Evolutionary conservation across 2,888 invertebrate genomes (phyloP).

Genomic region (Pristionchus maxplancki): DNA sequence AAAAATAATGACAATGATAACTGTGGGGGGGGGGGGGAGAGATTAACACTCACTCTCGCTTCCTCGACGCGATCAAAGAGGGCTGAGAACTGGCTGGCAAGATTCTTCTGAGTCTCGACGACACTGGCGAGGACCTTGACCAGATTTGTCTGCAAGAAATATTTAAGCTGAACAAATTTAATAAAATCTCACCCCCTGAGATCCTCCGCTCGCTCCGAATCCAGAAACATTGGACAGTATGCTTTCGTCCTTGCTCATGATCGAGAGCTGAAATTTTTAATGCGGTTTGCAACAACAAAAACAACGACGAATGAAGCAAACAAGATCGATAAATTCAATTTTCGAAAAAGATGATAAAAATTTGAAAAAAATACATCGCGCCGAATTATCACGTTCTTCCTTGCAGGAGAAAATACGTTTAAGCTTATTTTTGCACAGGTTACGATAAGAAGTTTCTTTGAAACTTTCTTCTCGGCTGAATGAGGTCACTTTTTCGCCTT

Average conservation of each 20-base stretch:
- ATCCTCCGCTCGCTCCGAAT: not conserved
- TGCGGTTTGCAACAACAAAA: not conserved
- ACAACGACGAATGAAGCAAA: not conserved
- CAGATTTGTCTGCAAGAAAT: conserved; percentile 42
- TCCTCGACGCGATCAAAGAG: conserved; percentile 59
- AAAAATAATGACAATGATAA: no score
- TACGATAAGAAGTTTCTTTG: not conserved
- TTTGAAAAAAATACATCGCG: no score
- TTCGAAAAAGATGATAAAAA: no score
- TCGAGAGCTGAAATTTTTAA: not conserved
- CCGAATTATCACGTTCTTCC: conserved; percentile 34
- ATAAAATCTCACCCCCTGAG: not conserved
- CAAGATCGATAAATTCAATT: not conserved
- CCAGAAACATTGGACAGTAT: conserved; percentile 3
- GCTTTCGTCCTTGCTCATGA: conserved; percentile 45
- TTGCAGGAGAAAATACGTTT: conserved; percentile 5
- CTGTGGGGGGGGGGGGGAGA: no score
- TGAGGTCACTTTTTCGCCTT: not conserved
- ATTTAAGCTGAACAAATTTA: not conserved
- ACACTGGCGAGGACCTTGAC: conserved; percentile 60
- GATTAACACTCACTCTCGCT: conserved; percentile 55
- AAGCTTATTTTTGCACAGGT: no score
- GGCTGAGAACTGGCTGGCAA: conserved; percentile 55
- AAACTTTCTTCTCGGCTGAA: not conserved
- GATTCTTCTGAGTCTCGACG: conserved; percentile 62